phyloP scores from a whole-genome alignment of 2,888 invertebrate genomes.

The Eucera pruinosa region DNA sequence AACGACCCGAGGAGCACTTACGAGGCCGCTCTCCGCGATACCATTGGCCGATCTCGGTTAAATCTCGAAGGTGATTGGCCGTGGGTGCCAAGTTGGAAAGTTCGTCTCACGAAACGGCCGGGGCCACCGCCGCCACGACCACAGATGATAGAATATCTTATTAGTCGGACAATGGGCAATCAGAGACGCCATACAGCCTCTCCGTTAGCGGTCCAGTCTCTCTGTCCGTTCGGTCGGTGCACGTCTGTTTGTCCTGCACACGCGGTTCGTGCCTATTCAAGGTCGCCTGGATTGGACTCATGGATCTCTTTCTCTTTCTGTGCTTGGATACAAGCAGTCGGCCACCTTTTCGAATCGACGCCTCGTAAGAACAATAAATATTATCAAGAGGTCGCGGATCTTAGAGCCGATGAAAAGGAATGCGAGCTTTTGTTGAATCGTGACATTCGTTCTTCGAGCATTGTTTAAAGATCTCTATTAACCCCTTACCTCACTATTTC shows the following conservation, averaged over 20 bases:
- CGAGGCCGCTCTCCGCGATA: slow-evolving; percentile 34
- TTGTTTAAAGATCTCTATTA: background rate
- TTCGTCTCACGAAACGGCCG: slow-evolving; percentile 64
- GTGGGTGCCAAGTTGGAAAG: slow-evolving; percentile 50
- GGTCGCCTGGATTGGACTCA: slow-evolving; percentile 65
- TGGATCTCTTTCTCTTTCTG: slow-evolving; percentile 25
- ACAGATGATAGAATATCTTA: slow-evolving; percentile 82
- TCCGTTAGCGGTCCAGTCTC: slow-evolving; percentile 76
- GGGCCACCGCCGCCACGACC: slow-evolving; percentile 69
- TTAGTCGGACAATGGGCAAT: slow-evolving; percentile 83
- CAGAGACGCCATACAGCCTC: slow-evolving; percentile 80
- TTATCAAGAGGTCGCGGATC: background rate
- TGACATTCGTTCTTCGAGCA: background rate
- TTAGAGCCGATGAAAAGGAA: background rate
- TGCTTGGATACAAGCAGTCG: background rate
- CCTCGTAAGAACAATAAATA: slow-evolving; percentile 52
- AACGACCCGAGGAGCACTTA: slow-evolving; percentile 60
- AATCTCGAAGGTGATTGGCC: slow-evolving; percentile 73
- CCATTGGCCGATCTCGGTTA: slow-evolving; percentile 71
- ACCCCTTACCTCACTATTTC: no score
- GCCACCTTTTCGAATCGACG: slow-evolving; percentile 31
- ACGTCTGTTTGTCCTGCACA: slow-evolving; percentile 70
- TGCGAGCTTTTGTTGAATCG: background rate
- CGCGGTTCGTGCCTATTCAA: slow-evolving; percentile 65
- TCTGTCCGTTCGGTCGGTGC: slow-evolving; percentile 51